Base-by-base conservation (phyloP, 1,140 invertebrate species). In the Euwallacea similis region DNA sequence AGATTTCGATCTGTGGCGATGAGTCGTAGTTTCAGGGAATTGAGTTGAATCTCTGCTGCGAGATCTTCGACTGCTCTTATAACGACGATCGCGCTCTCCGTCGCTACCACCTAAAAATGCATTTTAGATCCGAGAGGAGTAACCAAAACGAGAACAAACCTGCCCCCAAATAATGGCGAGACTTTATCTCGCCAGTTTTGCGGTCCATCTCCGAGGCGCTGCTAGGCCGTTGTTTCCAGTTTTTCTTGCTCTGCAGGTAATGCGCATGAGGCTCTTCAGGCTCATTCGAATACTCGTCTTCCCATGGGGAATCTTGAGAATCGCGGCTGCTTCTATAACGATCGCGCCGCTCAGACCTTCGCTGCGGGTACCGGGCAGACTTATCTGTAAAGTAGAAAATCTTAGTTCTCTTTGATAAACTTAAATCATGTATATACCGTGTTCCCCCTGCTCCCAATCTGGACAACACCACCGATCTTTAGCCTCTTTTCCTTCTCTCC, bases 191-290 rank as follows among this genome's bases (percentile, higher is more conserved):
- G 2, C 83, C 83, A 42, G 83, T 78, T 54, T 84, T 83, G 11
- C 84, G 76, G 71, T 86, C 84, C 56, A 82, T 83, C 73, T 85
- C 85, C 1, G 85, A 83, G 0, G 88, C 88, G 76, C 88, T 89
- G 50, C 86, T 87, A 0, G 88, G 88, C 69, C 88, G 81, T 73
- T 88, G 88, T 66, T 87, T 88, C 75, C 85, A 87, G 71, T 85
- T 86, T 69, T 87, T 81, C 43, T 86, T 87, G 4, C 85, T 81
- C 8, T 83, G 75, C 42, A 82, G 21, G 75, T 85, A 84, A 72
- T 84, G 78, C 4, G 79, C 75, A 43, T 73, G 72, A 41, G 80
- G 75, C 64, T 84, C 83, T 53, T 81, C 79, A 0, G 75, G 63
- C 43, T 80, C 78, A 66, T 79, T 83, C 13, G 71, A 71, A 62